Evolutionary conservation across 1,140 invertebrate genomes (phyloP), one percentile per base, ranked within the genome.

Genomic region (Zaprionus inermis): DNA sequence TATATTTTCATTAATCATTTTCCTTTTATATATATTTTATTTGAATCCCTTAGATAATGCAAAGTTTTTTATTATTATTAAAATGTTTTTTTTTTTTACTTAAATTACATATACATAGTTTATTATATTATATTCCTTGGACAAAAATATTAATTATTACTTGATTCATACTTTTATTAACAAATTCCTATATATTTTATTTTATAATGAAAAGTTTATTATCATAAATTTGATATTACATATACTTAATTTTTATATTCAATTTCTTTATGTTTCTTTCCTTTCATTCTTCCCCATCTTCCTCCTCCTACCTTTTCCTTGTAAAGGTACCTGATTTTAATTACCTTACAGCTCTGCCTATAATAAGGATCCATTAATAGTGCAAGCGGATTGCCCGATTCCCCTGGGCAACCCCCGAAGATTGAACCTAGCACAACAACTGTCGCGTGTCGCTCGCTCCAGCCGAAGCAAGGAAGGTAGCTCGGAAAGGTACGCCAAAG

Each of bases 381-480:
- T 5, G 44, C 3, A 49, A 49, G 9, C 18, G 18, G 11, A 22
- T 22, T 22, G 18, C 1, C 10, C 11, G 18, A 49, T 49, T 49
- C 44, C 44, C 44, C 22, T 18, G 18, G 44, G 44, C 44, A 49
- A 49, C 44, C 44, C 44, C 44, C 18, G 44, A 5, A 28, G 24
- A 5, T 20, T 32, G 44, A 16, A 49, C 51, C 46, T 68, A 28
- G 30, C 65, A 5, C 49, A 73, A 73, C 71, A 73, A 69, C 56
- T 69, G 71, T 69, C 65, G 65, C 65, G 66, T 69, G 65, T 11
- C 16, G 16, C 36, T 44, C n/a, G 44, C 54, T 41, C 10, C 44
- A 22, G 44, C 10, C 44, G 10, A 12, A 22, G 44, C 10, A 22
- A 20, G 44, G 22, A 72, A 59, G 55, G 34, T 16, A 32, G 24